Base-by-base conservation (phyloP, 2,113 vertebrate species). In the Panthera uncia region DNA sequence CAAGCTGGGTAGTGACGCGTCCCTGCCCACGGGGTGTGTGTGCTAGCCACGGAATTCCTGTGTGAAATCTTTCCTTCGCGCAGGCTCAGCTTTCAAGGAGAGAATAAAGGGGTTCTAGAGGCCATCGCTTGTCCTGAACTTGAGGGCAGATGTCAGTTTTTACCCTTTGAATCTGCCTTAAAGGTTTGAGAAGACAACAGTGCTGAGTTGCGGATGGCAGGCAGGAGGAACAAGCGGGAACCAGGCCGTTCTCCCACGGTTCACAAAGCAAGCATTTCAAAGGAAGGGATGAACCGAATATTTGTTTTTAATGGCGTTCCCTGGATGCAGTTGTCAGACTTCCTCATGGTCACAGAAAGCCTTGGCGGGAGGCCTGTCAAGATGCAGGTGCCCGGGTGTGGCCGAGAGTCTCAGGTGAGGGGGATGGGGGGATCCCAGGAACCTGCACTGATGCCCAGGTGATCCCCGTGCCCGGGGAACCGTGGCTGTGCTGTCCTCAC, bases 121-220 rank as follows among this genome's bases (percentile, higher is more conserved):
- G 2, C 63, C 13, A 16, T 25, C 71, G 71, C 71, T 48, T 18
- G 7, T 45, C 63, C 41, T 45, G 66, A 81, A 11, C 23, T 21
- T 5, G 2, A 73, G 13, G 81, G 38, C 55, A 0, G 11, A 36
- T 65, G 27, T 12, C 38, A 3, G 36, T 52, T 65, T 48, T 63
- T 21, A 4, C 52, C 52, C 90, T n/a, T 31, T 5, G 16, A 29
- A 21, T 31, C 29, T 19, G 50, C 57, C 4, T 0, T 10, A 3
- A 48, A 31, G 76, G 48, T 41, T 25, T 33, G 52, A 10, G 11
- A 8, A 11, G 45, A 4, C 52, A 7, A 1, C 45, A 29, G 1
- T 4, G 15, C 52, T 3, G 4, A 23, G 14, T 0, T 3, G 18
- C 1, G 14, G 25, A 0, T 4, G 4, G 33, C 25, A 31, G 45